A percentile compares a stretch with the other conserved stretches of the same genome.
phyloP scores from a whole-genome alignment of 2,113 vertebrate genomes.

The Erinaceus europaeus region DNA sequence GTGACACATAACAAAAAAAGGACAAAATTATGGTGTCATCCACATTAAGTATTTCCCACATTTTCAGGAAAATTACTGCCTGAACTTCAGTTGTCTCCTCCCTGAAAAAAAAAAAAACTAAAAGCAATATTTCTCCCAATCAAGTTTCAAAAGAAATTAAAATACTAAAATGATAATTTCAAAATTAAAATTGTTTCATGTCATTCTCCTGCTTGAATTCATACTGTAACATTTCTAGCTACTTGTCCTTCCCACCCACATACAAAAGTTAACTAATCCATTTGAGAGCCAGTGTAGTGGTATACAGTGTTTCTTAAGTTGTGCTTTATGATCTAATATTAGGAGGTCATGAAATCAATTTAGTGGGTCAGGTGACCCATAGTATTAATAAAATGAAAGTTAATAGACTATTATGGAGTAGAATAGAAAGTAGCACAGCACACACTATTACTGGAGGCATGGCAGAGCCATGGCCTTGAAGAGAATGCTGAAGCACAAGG shows the following conservation, averaged over 20 bases:
- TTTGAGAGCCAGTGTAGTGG: neutral
- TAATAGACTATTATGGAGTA: neutral
- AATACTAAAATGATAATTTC: neutral
- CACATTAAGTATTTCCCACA: neutral
- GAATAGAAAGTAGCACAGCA: neutral
- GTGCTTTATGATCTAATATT: conserved; percentile 48
- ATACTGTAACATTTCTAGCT: neutral
- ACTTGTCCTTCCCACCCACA: conserved; percentile 8
- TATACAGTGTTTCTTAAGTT: conserved; percentile 16
- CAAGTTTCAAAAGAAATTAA: neutral
- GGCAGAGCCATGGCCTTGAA: neutral
- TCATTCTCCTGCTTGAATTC: neutral
- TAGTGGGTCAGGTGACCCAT: conserved; percentile 10
- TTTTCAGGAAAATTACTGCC: neutral
- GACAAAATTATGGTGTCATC: neutral
- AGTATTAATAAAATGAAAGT: conserved; percentile 43
- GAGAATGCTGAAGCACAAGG: neutral
- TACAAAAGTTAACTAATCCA: neutral
- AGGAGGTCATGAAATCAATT: conserved; percentile 38
- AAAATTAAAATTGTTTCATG: neutral
- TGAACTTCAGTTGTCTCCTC: neutral
- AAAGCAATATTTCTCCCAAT: neutral
- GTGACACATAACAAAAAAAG: neutral
- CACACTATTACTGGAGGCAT: neutral
- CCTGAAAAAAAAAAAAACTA: too few relatives aligned